Percentiles rank a stretch among this genome's conserved stretches.
Evolutionary conservation across 2,113 vertebrate genomes (phyloP).

Genomic region (Oreamnos americanus): DNA sequence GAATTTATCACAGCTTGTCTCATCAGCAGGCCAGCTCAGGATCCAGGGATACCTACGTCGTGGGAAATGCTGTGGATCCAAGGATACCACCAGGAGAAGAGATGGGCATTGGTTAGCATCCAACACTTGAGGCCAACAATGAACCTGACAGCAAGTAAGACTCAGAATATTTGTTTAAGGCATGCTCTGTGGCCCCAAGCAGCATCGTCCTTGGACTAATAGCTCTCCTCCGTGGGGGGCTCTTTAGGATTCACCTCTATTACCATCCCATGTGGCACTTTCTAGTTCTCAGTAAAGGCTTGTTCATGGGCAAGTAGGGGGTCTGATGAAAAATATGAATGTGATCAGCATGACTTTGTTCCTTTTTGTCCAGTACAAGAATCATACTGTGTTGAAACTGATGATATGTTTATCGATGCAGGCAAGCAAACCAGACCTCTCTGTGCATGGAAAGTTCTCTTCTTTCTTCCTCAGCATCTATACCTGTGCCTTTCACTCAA

Average conservation of each 20-base stretch:
- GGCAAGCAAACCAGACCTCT: not conserved
- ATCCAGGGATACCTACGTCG: accelerated
- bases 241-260: not conserved
- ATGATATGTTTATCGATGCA: accelerated
- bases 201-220: no score
- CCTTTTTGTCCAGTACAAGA: not conserved
- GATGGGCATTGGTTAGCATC: accelerated
- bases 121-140: accelerated
- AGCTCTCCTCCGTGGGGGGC: accelerated
- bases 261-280: not conserved
- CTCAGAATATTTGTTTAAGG: not conserved
- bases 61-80: no score
- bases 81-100: accelerated
- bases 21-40: not conserved
- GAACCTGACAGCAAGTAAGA: not conserved
- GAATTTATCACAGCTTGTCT: not conserved
- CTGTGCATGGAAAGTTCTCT: no score
- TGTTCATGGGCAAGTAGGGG: not conserved
- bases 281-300: not conserved
- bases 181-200: accelerated
- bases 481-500: no score
- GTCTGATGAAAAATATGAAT: not conserved
- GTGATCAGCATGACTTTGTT: accelerated
- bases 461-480: not conserved
- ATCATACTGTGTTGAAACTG: not conserved